A percentile compares a stretch with the other conserved stretches of the same genome.
Evolutionary conservation across 1,140 invertebrate genomes (phyloP).

Genomic region (Oncopodura yosiiana): DNA sequence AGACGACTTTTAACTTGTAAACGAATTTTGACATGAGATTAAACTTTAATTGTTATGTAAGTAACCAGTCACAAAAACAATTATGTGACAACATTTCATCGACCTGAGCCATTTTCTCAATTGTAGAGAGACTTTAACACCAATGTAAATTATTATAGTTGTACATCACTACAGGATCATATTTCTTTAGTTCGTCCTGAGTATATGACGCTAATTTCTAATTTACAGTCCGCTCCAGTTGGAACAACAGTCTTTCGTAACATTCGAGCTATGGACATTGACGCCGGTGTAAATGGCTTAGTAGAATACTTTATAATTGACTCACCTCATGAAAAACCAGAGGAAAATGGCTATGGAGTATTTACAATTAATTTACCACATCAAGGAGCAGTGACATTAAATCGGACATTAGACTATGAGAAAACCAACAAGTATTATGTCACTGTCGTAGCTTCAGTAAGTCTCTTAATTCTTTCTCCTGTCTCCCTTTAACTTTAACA

Average conservation of each 20-base stretch:
- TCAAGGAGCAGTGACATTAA: slow-evolving; percentile 80
- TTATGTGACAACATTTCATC: too few species aligned
- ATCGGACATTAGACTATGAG: slow-evolving; percentile 77
- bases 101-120: too few species aligned
- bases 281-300: slow-evolving; percentile 74
- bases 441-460: slow-evolving; percentile 78
- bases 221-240: slow-evolving; percentile 64
- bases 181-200: not conserved
- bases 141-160: too few species aligned
- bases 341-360: slow-evolving; percentile 67
- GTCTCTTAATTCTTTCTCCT: slow-evolving; percentile 39
- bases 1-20: too few species aligned
- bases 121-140: too few species aligned
- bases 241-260: slow-evolving; percentile 76
- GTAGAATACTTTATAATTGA: slow-evolving; percentile 65
- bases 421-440: slow-evolving; percentile 77
- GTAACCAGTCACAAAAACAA: too few species aligned
- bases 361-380: slow-evolving; percentile 79
- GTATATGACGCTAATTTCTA: not conserved
- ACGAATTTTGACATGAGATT: too few species aligned
- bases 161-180: not conserved
- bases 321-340: slow-evolving; percentile 46
- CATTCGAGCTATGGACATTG: slow-evolving; percentile 69
- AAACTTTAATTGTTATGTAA: too few species aligned
- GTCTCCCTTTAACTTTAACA: not conserved